Percentiles rank a stretch among this genome's conserved stretches.
Evolutionary conservation across 1,140 invertebrate species (phyloP).

Genomic region (Bombyx mandarina): DNA sequence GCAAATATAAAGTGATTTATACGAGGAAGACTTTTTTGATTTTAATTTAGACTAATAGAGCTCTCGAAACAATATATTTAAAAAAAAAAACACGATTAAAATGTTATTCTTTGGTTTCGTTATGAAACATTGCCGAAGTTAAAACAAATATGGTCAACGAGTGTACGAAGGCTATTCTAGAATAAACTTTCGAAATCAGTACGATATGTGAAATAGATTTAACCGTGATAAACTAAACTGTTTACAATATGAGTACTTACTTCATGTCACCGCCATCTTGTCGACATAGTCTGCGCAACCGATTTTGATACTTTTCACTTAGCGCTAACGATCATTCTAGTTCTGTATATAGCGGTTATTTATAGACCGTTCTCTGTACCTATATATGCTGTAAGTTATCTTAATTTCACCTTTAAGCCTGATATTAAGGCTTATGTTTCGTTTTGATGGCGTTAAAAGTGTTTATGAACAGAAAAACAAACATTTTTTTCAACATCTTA

Average conservation of each 20-base stretch:
- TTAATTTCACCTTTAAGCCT: too few relatives aligned
- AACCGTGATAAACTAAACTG: conserved; percentile 8
- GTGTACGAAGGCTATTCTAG: conserved; percentile 28
- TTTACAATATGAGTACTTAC: conserved; percentile 16
- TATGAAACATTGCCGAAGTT: conserved; percentile 31
- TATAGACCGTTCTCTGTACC: too few relatives aligned
- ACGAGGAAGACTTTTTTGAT: conserved; percentile 33
- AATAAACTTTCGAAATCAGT: conserved; percentile 35
- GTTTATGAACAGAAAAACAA: background rate
- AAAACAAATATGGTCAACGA: conserved; percentile 21
- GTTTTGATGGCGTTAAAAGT: background rate
- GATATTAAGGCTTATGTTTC: background rate
- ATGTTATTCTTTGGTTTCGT: conserved; percentile 44
- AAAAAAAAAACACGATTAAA: conserved; percentile 25
- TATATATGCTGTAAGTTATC: too few relatives aligned
- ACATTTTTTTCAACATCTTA: background rate
- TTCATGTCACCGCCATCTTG: conserved; percentile 21
- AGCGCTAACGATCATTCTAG: conserved; percentile 5
- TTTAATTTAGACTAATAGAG: conserved; percentile 16
- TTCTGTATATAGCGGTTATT: too few relatives aligned
- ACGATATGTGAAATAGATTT: conserved; percentile 22
- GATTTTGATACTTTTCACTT: conserved; percentile 11
- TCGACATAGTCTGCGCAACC: conserved; percentile 8
- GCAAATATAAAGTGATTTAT: conserved; percentile 16
- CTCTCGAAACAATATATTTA: conserved; percentile 12